Evolutionary conservation across 1,140 invertebrate species (phyloP).

Genomic region (Drosophila biarmipes): DNA sequence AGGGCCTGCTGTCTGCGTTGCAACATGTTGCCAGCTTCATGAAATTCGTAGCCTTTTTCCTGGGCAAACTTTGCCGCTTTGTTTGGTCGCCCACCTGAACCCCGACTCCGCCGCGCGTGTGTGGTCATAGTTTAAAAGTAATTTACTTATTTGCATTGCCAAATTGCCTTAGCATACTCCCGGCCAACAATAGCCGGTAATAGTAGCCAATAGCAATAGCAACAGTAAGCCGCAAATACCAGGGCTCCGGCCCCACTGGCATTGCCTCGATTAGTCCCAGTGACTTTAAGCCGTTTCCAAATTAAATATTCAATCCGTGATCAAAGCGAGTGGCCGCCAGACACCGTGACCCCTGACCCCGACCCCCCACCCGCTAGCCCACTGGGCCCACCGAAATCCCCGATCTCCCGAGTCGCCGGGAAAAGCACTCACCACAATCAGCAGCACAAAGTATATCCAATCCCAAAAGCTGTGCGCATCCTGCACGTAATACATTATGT

Average conservation of each 20-base stretch:
- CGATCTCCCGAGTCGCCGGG: background rate
- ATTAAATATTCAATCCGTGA: constrained; percentile 62
- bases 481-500: constrained; percentile 98
- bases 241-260: background rate
- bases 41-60: constrained; percentile 25
- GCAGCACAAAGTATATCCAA: constrained; percentile 99
- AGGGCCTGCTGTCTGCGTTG: constrained; percentile 14
- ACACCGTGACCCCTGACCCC: constrained; percentile 7
- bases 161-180: constrained; percentile 61
- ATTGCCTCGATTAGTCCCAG: constrained; percentile 29
- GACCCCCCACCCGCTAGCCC: constrained; percentile 10
- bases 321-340: constrained; percentile 39
- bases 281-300: constrained; percentile 20
- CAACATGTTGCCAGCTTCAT: constrained; percentile 36
- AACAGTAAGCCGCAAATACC: background rate
- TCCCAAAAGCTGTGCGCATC: constrained; percentile 99
- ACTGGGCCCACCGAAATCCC: background rate
- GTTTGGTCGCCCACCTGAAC: background rate
- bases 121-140: constrained; percentile 62
- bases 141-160: constrained; percentile 74
- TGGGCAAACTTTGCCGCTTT: constrained; percentile 37
- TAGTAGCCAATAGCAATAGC: no score
- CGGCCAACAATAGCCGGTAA: background rate
- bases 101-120: constrained; percentile 19
- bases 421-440: constrained; percentile 96